These are phyloP conservation scores for Halictus ligatus DNA, from an alignment of 2,888 invertebrate genomes.

Conservation along the genomic window DNA sequence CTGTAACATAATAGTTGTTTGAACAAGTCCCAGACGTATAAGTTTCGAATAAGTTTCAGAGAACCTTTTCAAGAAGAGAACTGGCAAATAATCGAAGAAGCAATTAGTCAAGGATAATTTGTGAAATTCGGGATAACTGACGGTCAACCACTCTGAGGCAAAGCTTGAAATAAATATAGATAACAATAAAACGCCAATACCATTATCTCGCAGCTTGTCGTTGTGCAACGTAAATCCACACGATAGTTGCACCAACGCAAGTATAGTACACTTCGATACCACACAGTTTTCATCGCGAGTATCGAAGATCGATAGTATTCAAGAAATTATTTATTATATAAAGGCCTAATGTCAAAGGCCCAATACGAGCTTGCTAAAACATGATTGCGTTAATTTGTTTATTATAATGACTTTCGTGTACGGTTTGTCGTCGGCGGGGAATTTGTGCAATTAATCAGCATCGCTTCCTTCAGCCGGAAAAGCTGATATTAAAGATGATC, in stretches of 20 bases:
- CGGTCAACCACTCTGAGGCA: no score
- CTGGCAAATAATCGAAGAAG: no score
- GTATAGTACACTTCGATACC: neutral
- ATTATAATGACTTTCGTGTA: neutral
- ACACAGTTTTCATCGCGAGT: neutral
- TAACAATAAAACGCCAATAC: neutral
- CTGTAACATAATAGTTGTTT: neutral
- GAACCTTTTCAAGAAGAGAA: neutral
- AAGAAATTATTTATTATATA: no score
- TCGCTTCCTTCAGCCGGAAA: neutral
- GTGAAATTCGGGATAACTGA: no score
- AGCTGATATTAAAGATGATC: neutral
- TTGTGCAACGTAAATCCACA: neutral
- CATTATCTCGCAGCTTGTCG: neutral
- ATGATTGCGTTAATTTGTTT: constrained; percentile 6
- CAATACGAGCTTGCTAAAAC: neutral
- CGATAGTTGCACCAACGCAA: neutral
- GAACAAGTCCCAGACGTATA: no score
- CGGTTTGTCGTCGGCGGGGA: neutral
- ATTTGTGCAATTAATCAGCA: constrained; percentile 21
- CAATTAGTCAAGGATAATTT: no score
- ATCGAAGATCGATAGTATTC: constrained; percentile 27
- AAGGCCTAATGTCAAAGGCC: neutral
- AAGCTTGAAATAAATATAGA: no score
- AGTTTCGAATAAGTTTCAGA: no score